Base-by-base conservation (phyloP, 2,797 vertebrate genomes). In the Luscinia luscinia region DNA sequence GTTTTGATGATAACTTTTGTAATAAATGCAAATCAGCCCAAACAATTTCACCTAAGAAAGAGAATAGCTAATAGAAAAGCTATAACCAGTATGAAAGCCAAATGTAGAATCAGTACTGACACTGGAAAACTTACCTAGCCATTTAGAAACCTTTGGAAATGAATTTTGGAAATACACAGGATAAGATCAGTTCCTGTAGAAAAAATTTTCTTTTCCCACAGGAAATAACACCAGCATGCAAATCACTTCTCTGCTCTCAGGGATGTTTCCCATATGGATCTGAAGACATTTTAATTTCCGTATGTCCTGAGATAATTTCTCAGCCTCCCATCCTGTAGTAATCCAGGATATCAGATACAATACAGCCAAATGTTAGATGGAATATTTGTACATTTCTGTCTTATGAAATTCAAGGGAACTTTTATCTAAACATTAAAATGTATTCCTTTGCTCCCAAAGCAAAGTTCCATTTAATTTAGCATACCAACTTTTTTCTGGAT, bases 231-330 rank as follows among this genome's bases (percentile, higher is more conserved):
- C 34, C 58, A 66, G 52, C 19, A 74, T 95, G 54, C 46, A 95
- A 89, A 90, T 80, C 55, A 79, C 69, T 90, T 68, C 43, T 90
- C 51, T 81, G 27, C 36, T 91, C 30, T 73, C 46, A 68, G 87
- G 93, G 83, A 90, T 77, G 34, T 73, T 93, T 94, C 55, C 83
- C 87, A 90, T 93, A 84, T 91, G 87, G 28, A 95, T 93, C 51
- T 66, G 48, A 87, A 92, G 54, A 80, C 19, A 28, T 83, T 67
- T 85, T 72, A 26, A 81, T 84, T 96, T 93, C 79, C 51, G 16
- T 70, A 83, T 92, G 52, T 70, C 74, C 57, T 83, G 69, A 59
- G 80, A 88, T 76, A 89, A 61, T 90, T 90, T 74, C 36, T 93
- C 87, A 84, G 43, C 70, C n/a, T 94, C 67, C 86, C 74, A 93